Percentiles rank a stretch among this genome's conserved stretches.
phyloP scores from a whole-genome alignment of 2,113 vertebrate species.

The Malurus alboscapulatus region DNA sequence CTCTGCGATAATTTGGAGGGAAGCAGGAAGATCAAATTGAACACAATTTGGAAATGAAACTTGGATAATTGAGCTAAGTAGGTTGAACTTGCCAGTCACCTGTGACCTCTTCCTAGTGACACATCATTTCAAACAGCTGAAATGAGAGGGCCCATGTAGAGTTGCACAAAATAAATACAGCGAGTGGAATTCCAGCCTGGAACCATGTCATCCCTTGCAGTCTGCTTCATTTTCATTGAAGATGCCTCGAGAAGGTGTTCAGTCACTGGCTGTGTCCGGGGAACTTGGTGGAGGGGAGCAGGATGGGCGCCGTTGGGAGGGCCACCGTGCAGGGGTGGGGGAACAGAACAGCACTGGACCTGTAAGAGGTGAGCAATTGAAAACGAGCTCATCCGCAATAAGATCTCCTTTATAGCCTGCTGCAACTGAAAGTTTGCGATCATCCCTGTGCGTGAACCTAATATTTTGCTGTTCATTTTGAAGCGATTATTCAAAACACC shows the following conservation, averaged over 20 bases:
- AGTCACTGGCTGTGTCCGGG: not conserved
- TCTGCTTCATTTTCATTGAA: not conserved
- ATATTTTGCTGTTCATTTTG: constrained; percentile 1
- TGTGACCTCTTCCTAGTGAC: constrained; percentile 63
- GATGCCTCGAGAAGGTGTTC: not conserved
- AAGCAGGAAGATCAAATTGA: constrained; percentile 66
- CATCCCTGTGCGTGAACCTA: not conserved
- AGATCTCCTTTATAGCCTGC: not conserved
- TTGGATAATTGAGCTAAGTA: constrained; percentile 72
- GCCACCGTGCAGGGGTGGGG: rapidly evolving
- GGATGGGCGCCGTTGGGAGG: rapidly evolving
- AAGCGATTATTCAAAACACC: constrained; percentile 53
- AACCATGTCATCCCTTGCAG: not conserved
- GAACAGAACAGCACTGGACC: not conserved
- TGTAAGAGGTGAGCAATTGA: too few species aligned
- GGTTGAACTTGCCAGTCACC: constrained; percentile 69
- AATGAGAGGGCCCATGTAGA: not conserved
- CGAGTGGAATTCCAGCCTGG: not conserved
- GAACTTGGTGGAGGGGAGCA: not conserved
- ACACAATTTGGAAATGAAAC: constrained; percentile 72
- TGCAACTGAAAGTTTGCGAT: not conserved
- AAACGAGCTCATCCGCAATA: not conserved
- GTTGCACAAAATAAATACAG: not conserved
- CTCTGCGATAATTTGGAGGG: constrained; percentile 37
- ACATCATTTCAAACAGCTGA: constrained; percentile 29